These are phyloP conservation scores for Zelostemma sp. DNA, from an alignment of 1,140 invertebrate species.

Conservation along the genomic window DNA sequence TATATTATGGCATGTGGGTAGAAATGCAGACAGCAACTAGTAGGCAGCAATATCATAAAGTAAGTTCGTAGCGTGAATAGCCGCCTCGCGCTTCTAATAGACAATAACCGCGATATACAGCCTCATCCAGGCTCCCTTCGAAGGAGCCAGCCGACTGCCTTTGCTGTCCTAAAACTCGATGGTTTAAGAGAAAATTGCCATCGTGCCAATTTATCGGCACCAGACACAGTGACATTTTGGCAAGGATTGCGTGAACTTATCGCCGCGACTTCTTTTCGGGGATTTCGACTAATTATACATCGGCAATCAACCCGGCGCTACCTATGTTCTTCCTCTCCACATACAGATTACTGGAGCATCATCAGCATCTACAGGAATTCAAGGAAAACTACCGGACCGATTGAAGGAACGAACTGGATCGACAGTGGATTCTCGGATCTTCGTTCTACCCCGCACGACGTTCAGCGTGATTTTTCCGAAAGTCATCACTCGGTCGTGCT, in stretches of 20 bases:
- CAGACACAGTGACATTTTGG: neutral
- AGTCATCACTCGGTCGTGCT: no score
- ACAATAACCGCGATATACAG: constrained; percentile 66
- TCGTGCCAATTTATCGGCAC: constrained; percentile 1
- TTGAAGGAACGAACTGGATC: no score
- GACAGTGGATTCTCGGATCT: no score
- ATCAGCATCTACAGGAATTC: no score
- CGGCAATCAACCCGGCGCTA: no score
- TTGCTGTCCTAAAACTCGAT: constrained; percentile 12
- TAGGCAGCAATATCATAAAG: constrained; percentile 61
- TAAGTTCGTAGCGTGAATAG: constrained; percentile 62
- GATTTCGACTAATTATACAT: no score
- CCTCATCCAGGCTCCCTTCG: constrained; percentile 47
- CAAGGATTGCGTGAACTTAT: constrained; percentile 2
- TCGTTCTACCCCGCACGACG: no score
- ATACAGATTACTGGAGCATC: no score
- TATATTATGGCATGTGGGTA: constrained; percentile 14
- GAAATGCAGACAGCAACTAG: constrained; percentile 15
- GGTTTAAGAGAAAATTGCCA: constrained; percentile 3
- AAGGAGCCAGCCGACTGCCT: constrained; percentile 25
- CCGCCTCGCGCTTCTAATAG: constrained; percentile 60
- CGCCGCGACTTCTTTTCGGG: no score
- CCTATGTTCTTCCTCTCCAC: no score
- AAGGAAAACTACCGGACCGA: no score
- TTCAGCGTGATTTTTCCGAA: no score